Conservation (phyloP, 2,888 invertebrate genomes). For the Drosophila kambysellisi region DNA sequence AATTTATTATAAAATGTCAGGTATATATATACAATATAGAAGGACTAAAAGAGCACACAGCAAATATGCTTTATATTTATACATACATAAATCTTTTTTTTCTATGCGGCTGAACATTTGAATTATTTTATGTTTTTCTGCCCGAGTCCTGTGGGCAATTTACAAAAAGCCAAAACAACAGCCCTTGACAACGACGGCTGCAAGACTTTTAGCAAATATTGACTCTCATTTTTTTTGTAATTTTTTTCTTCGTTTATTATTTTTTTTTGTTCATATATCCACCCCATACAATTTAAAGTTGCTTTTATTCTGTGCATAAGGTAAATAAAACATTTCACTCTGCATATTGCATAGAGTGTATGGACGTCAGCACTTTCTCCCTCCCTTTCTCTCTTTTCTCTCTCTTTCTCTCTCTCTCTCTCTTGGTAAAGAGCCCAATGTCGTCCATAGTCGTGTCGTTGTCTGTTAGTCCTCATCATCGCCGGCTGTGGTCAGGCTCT, state of each 20-base stretch:
- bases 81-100: not conserved
- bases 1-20: not conserved
- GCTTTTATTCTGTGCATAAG: constrained; percentile 13
- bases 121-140: constrained; percentile 47
- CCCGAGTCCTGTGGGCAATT: constrained; percentile 34
- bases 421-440: constrained; percentile 9
- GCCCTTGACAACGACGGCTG: constrained; percentile 18
- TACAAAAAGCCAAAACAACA: constrained; percentile 34
- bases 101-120: constrained; percentile 23
- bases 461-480: constrained; percentile 25
- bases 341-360: constrained; percentile 42
- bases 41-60: not conserved
- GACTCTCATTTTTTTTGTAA: constrained; percentile 38
- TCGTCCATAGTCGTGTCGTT: constrained; percentile 16
- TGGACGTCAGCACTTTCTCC: constrained; percentile 30
- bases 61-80: not conserved
- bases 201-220: constrained; percentile 69
- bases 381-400: not conserved
- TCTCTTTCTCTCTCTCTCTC: not conserved
- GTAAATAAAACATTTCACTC: constrained; percentile 64
- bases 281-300: constrained; percentile 4
- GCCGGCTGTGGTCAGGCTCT: constrained; percentile 25
- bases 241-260: not conserved
- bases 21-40: not conserved
- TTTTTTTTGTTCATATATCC: constrained; percentile 18